Conservation (phyloP, 1,140 invertebrate species). For the Rhysida immarginata region DNA sequence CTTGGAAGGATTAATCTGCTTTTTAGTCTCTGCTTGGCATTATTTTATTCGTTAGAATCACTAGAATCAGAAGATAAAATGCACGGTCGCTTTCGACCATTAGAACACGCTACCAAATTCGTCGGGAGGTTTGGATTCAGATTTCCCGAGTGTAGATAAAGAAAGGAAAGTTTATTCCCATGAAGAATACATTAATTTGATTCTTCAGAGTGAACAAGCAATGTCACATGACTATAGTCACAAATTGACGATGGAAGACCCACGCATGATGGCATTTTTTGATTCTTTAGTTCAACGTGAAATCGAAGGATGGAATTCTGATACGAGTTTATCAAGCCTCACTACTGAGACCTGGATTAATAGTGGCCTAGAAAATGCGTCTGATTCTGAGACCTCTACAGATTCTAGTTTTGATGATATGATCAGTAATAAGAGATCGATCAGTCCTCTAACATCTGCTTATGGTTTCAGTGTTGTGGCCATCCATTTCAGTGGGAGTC, state of each 20-base stretch:
- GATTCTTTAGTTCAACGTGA: conserved; percentile 82
- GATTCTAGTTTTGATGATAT: conserved; percentile 13
- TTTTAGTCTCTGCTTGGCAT: too few relatives aligned
- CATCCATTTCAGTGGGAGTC: neutral
- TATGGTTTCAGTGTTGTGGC: conserved; percentile 6
- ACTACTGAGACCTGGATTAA: conserved; percentile 8
- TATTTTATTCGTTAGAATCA: too few relatives aligned
- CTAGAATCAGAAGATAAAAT: too few relatives aligned
- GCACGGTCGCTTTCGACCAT: too few relatives aligned
- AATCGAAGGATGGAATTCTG: conserved; percentile 43
- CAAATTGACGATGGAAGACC: conserved; percentile 70
- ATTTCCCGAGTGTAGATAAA: conserved; percentile 33
- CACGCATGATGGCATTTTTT: conserved; percentile 91
- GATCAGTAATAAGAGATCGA: neutral
- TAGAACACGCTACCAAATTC: conserved; percentile 43
- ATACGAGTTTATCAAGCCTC: conserved; percentile 15
- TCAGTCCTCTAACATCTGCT: neutral
- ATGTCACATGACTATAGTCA: conserved; percentile 44
- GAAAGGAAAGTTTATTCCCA: conserved; percentile 65
- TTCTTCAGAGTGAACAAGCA: conserved; percentile 55
- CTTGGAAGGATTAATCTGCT: too few relatives aligned
- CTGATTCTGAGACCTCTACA: conserved; percentile 8
- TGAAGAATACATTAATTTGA: conserved; percentile 67
- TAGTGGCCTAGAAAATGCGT: conserved; percentile 5
- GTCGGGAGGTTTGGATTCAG: conserved; percentile 35